phyloP scores from a whole-genome alignment of 2,113 vertebrate genomes.

The Coregonus clupeaformis region DNA sequence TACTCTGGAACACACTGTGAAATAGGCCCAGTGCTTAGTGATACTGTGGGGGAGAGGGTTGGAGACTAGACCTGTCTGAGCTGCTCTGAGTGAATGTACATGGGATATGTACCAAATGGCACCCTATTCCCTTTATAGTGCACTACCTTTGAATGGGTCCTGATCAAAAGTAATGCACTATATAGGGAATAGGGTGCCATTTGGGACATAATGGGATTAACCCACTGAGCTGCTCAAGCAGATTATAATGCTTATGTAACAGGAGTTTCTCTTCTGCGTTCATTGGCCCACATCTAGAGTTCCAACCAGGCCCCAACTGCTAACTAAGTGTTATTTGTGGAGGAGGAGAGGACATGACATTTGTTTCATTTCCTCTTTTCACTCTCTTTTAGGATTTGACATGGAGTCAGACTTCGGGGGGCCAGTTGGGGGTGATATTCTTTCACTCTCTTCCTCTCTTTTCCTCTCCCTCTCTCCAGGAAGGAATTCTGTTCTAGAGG shows the following conservation, averaged over 20 bases:
- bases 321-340: constrained; percentile 6
- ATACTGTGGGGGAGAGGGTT: not conserved
- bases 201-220: constrained; percentile 12
- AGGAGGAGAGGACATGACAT: not conserved
- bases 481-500: constrained; percentile 21
- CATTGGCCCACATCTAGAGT: constrained; percentile 7
- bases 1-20: no score
- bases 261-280: constrained; percentile 1
- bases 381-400: constrained; percentile 36
- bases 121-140: no score
- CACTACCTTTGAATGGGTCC: no score
- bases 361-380: constrained; percentile 6
- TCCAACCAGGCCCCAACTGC: not conserved
- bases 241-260: constrained; percentile 51
- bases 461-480: constrained; percentile 26
- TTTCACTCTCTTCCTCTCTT: not conserved
- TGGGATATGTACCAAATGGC: no score
- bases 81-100: no score
- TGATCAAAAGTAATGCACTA: no score
- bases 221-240: not conserved
- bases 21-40: not conserved
- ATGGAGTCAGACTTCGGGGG: constrained; percentile 21
- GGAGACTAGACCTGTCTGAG: not conserved
- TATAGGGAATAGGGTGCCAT: no score
- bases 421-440: constrained; percentile 36